Evolutionary conservation across 2,113 vertebrate genomes (phyloP).

Genomic region (Pterocles burchelli): DNA sequence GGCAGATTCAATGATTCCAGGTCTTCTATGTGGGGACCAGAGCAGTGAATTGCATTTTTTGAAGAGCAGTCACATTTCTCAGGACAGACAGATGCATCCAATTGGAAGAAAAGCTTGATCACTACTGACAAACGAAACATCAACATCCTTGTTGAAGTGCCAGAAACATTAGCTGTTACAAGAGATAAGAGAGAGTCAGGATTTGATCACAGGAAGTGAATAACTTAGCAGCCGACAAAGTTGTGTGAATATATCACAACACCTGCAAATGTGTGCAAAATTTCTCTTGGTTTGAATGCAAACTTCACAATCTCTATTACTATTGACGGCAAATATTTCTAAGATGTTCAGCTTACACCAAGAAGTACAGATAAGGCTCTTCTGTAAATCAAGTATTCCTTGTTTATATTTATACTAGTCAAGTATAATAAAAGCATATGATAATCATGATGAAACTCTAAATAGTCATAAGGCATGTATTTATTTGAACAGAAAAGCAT

Average conservation of each 20-base stretch:
- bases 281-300: not conserved
- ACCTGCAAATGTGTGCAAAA: not conserved
- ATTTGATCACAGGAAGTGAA: not conserved
- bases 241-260: not conserved
- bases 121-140: slow-evolving; percentile 38
- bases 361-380: not conserved
- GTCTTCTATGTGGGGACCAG: slow-evolving; percentile 9
- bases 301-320: not conserved
- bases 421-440: not conserved
- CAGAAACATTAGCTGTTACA: slow-evolving; percentile 38
- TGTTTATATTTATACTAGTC: not conserved
- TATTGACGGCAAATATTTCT: not conserved
- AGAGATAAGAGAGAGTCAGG: slow-evolving; percentile 38
- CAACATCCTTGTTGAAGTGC: slow-evolving; percentile 28
- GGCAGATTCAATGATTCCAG: slow-evolving; percentile 61
- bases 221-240: not conserved
- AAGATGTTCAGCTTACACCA: not conserved
- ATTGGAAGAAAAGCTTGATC: slow-evolving; percentile 37
- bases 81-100: slow-evolving; percentile 57
- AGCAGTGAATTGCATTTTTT: slow-evolving; percentile 49
- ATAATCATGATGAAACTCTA: not conserved
- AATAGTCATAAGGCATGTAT: not conserved
- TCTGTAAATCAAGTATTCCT: not conserved
- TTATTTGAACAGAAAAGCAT: slow-evolving; percentile 13
- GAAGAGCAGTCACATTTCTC: slow-evolving; percentile 54